Evolutionary conservation across 2,797 vertebrate species (phyloP).

Genomic region (Zenarchopterus dispar): DNA sequence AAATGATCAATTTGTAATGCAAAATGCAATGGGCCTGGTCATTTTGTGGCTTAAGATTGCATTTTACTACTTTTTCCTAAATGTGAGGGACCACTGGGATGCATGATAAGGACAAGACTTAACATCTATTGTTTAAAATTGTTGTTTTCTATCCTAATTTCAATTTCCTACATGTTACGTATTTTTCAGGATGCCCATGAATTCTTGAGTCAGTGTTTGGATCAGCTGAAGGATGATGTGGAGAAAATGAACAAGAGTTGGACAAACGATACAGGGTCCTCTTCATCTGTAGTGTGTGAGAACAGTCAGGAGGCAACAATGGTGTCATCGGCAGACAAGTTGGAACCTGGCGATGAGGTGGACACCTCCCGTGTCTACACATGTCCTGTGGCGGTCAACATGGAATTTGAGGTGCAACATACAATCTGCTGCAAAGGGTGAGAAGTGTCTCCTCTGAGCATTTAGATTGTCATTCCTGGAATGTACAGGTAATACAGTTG

Average conservation of each 20-base stretch:
- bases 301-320: slow-evolving; percentile 67
- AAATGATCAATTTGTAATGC: too few relatives aligned
- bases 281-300: slow-evolving; percentile 70
- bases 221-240: slow-evolving; percentile 98
- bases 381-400: slow-evolving; percentile 94
- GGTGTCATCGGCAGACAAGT: slow-evolving; percentile 24
- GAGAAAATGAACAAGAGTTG: slow-evolving; percentile 96
- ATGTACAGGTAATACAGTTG: too few relatives aligned
- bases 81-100: too few relatives aligned
- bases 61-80: too few relatives aligned
- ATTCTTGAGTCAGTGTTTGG: slow-evolving; percentile 97
- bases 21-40: too few relatives aligned
- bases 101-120: too few relatives aligned
- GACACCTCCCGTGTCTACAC: slow-evolving; percentile 91
- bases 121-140: not conserved
- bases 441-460: slow-evolving; percentile 51
- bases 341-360: slow-evolving; percentile 83
- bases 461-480: too few relatives aligned
- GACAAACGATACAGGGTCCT: slow-evolving; percentile 82
- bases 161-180: not conserved
- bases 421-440: slow-evolving; percentile 97
- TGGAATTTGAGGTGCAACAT: slow-evolving; percentile 98
- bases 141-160: not conserved
- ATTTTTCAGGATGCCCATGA: slow-evolving; percentile 93
- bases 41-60: too few relatives aligned